Evolutionary conservation across 2,888 invertebrate genomes (phyloP).

Genomic region (Rotaria sp.): DNA sequence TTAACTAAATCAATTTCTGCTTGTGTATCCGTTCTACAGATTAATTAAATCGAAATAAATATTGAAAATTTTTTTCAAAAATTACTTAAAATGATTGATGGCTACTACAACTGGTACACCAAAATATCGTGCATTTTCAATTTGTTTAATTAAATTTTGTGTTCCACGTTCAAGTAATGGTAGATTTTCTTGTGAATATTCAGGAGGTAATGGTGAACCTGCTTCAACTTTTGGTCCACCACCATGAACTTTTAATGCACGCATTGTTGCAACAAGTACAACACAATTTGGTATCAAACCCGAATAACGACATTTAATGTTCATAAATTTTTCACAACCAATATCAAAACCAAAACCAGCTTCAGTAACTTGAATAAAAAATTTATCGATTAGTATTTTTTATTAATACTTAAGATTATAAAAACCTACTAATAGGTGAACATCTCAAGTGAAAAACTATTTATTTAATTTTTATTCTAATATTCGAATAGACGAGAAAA

Average conservation of each 20-base stretch:
- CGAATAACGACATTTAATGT: conserved; percentile 87
- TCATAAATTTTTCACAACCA: conserved; percentile 93
- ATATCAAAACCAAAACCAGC: conserved; percentile 98
- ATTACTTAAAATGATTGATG: conserved; percentile 75
- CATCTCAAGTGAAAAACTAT: no score
- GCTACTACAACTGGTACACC: conserved; percentile 89
- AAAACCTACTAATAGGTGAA: no score
- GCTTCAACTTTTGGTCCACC: conserved; percentile 80
- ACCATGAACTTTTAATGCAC: conserved; percentile 97
- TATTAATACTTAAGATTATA: no score
- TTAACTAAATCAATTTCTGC: conserved; percentile 75
- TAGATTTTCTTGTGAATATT: conserved; percentile 71
- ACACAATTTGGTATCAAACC: conserved; percentile 76
- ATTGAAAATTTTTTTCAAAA: no score
- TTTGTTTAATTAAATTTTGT: conserved; percentile 83
- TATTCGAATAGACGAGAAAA: no score
- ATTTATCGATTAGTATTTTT: no score
- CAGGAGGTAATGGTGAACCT: conserved; percentile 73
- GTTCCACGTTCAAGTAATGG: conserved; percentile 76
- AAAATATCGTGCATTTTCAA: conserved; percentile 78
- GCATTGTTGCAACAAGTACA: conserved; percentile 81
- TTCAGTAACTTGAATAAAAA: conserved; percentile 67
- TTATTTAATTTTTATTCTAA: no score
- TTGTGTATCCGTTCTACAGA: conserved; percentile 70
- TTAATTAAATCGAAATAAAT: background rate